These are phyloP conservation scores for Diacarnus erythraeanus DNA, from an alignment of 37 sponge, comb jelly and placozoan species.

Conservation along the genomic window DNA sequence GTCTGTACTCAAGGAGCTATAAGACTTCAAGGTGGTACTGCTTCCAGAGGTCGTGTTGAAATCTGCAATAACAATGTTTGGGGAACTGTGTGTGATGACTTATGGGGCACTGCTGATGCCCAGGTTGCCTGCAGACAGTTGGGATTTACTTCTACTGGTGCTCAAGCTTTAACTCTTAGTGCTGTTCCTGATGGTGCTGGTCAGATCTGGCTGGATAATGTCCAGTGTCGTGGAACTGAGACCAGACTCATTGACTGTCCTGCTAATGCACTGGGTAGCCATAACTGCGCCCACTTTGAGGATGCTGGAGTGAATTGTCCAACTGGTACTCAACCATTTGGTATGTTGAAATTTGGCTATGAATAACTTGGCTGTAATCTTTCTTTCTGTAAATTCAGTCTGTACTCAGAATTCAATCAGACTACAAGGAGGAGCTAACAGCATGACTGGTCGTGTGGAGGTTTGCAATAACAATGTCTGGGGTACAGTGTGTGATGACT, in stretches of 20 bases:
- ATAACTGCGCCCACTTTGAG: not conserved
- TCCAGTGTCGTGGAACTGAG: conserved; percentile 7
- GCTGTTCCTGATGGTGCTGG: conserved; percentile 7
- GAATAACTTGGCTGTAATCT: too few relatives aligned
- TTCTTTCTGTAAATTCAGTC: too few relatives aligned
- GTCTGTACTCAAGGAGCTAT: not conserved
- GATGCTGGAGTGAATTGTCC: not conserved
- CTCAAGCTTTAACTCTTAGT: not conserved
- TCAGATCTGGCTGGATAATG: conserved; percentile 10
- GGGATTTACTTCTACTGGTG: not conserved
- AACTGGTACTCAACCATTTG: not conserved
- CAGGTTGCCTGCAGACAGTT: not conserved
- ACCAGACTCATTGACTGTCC: conserved; percentile 12
- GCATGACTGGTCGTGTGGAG: not conserved
- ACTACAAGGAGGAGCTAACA: not conserved
- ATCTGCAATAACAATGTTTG: not conserved
- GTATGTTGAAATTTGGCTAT: not conserved
- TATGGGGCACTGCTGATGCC: not conserved
- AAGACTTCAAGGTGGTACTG: not conserved
- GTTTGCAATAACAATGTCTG: conserved; percentile 1
- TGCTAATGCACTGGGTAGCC: conserved; percentile 1
- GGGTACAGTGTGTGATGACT: conserved; percentile 10
- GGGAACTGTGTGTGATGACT: not conserved
- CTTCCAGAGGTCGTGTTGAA: not conserved
- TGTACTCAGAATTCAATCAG: not conserved